phyloP scores from a whole-genome alignment of 2,888 invertebrate genomes.

The Alsophila aescularia region DNA sequence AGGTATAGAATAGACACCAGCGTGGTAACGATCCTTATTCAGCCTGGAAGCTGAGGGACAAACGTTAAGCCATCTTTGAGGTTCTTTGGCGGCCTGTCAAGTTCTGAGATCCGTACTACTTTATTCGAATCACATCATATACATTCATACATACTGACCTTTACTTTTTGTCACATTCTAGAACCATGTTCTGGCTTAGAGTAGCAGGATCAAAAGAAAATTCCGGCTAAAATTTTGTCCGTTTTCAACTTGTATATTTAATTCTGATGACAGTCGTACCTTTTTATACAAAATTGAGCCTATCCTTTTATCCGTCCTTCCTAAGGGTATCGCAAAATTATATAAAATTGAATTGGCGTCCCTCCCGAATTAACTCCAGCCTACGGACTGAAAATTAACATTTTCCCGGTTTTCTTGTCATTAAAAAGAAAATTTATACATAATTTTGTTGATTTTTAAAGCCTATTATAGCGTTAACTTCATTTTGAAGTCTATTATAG shows the following conservation, averaged over 20 bases:
- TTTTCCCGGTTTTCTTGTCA: slow-evolving; percentile 8
- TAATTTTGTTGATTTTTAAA: slow-evolving; percentile 6
- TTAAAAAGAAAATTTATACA: slow-evolving; percentile 5
- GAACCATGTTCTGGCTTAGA: too few species aligned
- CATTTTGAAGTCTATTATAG: not conserved
- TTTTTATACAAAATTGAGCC: slow-evolving; percentile 20
- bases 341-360: slow-evolving; percentile 24
- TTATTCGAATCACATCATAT: too few species aligned
- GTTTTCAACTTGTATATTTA: slow-evolving; percentile 14
- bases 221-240: too few species aligned
- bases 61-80: too few species aligned
- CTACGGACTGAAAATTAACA: slow-evolving; percentile 16
- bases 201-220: too few species aligned
- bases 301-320: slow-evolving; percentile 15
- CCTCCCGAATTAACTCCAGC: slow-evolving; percentile 21
- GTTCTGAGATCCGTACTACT: too few species aligned
- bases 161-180: too few species aligned
- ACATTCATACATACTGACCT: too few species aligned
- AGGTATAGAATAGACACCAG: too few species aligned
- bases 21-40: too few species aligned
- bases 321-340: slow-evolving; percentile 12
- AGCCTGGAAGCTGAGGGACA: too few species aligned
- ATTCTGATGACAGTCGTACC: slow-evolving; percentile 12
- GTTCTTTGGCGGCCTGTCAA: too few species aligned
- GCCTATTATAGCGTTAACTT: not conserved